Base-by-base conservation (phyloP, 2,888 invertebrate genomes). In the Exocentrus adspersus region DNA sequence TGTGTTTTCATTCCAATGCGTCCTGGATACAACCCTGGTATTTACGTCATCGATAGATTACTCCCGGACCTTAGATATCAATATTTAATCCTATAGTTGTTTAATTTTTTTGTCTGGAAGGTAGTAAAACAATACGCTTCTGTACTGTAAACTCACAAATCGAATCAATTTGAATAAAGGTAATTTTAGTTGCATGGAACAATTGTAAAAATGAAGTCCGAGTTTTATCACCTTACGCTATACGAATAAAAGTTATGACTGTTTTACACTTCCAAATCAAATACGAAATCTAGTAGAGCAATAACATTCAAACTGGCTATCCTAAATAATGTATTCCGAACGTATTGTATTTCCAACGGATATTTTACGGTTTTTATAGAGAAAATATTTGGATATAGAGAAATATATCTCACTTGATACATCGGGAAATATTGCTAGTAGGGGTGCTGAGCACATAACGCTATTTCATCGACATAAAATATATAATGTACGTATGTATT, bases 291-390 rank as follows among this genome's bases (percentile, higher is more conserved):
- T n/a, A 37, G 37, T 12, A 12, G 10, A 0, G 37, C 14, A 37
- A 37, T 37, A 37, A 37, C 12, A 12, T 37, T 2, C 37, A 12
- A 37, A 37, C 37, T 37, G 37, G n/a, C 37, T 37, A 37, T 37
- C 37, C 14, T 37, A 37, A 12, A 37, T 37, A 37, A 37, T 60
- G 42, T 50, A 62, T 62, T 56, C 54, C 42, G 10, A 28, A 43
- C 56, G 43, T 41, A 62, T 62, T 54, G 48, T 56, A 50, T 62
- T 61, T 46, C 17, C 42, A 28, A 16, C 28, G 30, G 50, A 54
- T 50, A 61, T 61, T 61, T 54, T 45, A 62, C 42, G 62, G 28
- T 56, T 14, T 62, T 62, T 56, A 43, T 43, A 41, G 48, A 57
- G 50, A 56, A 54, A 50, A 62, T 62, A 48, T 62, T 56, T 56